Conservation (phyloP, 2,797 vertebrate genomes). For the Muscicapa striata region DNA sequence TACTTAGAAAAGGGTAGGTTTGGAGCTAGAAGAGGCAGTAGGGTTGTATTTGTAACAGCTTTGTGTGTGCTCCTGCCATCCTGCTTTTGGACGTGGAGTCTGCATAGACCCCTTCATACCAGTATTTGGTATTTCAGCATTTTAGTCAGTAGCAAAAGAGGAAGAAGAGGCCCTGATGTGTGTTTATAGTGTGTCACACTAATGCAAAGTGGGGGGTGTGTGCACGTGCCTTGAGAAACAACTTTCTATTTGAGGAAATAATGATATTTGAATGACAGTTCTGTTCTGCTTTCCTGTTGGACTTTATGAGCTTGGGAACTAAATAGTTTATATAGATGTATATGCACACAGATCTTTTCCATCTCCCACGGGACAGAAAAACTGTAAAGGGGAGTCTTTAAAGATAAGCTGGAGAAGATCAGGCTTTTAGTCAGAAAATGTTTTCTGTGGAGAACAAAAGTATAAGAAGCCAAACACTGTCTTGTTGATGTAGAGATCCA, state of each 20-base stretch:
- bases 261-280: not conserved
- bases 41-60: not conserved
- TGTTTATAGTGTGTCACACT: not conserved
- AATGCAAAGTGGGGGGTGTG: not conserved
- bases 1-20: conserved; percentile 94
- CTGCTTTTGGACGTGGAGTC: not conserved
- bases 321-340: not conserved
- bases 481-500: not conserved
- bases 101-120: not conserved
- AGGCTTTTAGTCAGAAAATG: not conserved
- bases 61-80: not conserved
- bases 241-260: not conserved
- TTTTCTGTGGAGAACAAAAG: not conserved
- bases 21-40: not conserved
- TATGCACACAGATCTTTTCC: not conserved
- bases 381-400: not conserved
- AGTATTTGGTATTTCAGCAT: not conserved
- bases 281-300: not conserved
- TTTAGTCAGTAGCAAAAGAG: not conserved
- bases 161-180: not conserved
- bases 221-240: not conserved
- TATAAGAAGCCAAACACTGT: not conserved
- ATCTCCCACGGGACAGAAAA: not conserved
- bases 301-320: not conserved
- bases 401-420: not conserved